Conservation (phyloP, 2,888 invertebrate species). For the Druceiella hillmani region DNA sequence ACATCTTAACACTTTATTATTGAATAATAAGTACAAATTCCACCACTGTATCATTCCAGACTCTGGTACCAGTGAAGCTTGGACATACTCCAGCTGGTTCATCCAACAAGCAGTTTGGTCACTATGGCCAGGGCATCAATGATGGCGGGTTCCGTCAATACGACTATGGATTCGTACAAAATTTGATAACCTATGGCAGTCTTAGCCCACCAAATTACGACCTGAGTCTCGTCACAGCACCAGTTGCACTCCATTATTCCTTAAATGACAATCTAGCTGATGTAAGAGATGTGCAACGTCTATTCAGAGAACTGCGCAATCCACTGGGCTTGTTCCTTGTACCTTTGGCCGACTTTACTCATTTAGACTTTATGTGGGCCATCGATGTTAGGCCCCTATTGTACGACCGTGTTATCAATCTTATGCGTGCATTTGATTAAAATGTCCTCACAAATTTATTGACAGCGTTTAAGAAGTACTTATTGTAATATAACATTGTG, state of each 20-base stretch:
- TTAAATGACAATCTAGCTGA: conserved; percentile 52
- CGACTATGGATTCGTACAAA: conserved; percentile 43
- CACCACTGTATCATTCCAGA: conserved; percentile 29
- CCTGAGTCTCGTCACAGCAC: conserved; percentile 36
- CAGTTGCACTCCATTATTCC: conserved; percentile 48
- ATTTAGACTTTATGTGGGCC: conserved; percentile 63
- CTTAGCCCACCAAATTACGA: conserved; percentile 44
- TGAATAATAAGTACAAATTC: neutral
- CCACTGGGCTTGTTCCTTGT: conserved; percentile 44
- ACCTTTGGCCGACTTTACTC: conserved; percentile 50
- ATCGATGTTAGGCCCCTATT: conserved; percentile 47
- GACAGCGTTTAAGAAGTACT: too few species aligned
- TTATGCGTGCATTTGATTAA: conserved; percentile 20
- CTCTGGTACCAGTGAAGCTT: conserved; percentile 46
- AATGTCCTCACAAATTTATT: too few species aligned
- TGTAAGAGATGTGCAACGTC: conserved; percentile 42
- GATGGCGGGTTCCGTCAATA: conserved; percentile 37
- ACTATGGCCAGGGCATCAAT: conserved; percentile 44
- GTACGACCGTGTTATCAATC: conserved; percentile 39
- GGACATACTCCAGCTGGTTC: conserved; percentile 51
- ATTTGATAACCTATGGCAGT: conserved; percentile 42
- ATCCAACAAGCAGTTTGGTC: conserved; percentile 43
- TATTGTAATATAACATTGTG: too few species aligned
- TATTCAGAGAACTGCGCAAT: conserved; percentile 45
- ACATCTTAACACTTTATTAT: too few species aligned